These are phyloP conservation scores for Drosophila eugracilis DNA, from an alignment of 1,140 invertebrate species.

Conservation along the genomic window DNA sequence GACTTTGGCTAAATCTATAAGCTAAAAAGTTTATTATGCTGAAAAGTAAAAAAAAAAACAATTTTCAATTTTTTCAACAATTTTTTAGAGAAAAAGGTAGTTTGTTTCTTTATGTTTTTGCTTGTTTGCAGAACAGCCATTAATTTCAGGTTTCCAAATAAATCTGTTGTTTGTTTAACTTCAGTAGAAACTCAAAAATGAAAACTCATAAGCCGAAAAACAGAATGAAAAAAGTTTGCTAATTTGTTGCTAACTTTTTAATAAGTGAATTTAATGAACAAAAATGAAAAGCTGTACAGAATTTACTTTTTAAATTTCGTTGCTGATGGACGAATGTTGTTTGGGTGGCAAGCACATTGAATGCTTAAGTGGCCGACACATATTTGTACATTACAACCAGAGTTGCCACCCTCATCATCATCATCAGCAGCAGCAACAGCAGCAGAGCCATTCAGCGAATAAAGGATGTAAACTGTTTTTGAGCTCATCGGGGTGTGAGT, in stretches of 20 bases:
- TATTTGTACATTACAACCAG: conserved; percentile 41
- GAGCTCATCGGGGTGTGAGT: conserved; percentile 3
- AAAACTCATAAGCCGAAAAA: background rate
- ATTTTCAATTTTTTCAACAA: too few species aligned
- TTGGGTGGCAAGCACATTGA: conserved; percentile 43
- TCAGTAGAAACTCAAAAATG: conserved; percentile 1
- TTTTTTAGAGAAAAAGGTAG: too few species aligned
- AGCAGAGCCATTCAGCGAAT: conserved; percentile 18
- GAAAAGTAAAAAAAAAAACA: too few species aligned
- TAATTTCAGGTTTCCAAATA: conserved; percentile 36
- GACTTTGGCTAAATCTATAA: background rate
- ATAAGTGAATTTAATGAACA: too few species aligned
- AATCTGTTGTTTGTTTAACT: conserved; percentile 18
- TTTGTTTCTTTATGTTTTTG: background rate
- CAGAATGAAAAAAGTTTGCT: too few species aligned
- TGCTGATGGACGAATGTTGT: conserved; percentile 15
- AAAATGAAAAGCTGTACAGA: too few species aligned
- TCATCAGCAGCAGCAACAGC: conserved; percentile 7
- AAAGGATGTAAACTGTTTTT: conserved; percentile 43
- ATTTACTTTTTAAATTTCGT: conserved; percentile 61
- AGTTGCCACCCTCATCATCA: conserved; percentile 11
- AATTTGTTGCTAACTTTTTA: conserved; percentile 16
- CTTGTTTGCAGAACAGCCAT: conserved; percentile 14
- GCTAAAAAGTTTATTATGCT: background rate
- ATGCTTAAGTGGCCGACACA: conserved; percentile 62